Percentiles rank a stretch among this genome's conserved stretches.
Evolutionary conservation across 2,113 vertebrate species (phyloP).

Genomic region (Misgurnus anguillicaudatus): DNA sequence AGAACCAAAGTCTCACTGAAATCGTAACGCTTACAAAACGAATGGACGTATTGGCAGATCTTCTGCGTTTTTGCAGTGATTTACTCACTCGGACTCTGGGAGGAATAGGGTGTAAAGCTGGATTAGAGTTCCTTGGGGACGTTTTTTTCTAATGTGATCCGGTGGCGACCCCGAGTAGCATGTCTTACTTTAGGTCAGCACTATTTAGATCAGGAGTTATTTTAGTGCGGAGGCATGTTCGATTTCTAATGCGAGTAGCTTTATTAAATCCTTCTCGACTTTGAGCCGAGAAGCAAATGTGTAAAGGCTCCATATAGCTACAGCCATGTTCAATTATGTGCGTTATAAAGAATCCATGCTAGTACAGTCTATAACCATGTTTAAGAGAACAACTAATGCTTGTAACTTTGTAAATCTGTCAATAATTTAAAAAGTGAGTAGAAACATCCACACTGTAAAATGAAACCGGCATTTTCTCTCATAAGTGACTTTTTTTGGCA

Average conservation of each 20-base stretch:
- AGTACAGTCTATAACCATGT: constrained; percentile 1
- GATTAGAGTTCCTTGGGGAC: constrained; percentile 10
- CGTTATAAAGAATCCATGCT: neutral
- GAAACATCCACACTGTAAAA: constrained; percentile 1
- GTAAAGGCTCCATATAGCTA: no score
- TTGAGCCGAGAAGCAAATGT: constrained; percentile 39
- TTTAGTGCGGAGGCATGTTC: constrained; percentile 45
- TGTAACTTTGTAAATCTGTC: neutral
- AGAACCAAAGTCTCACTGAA: neutral
- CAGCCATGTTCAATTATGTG: constrained; percentile 59
- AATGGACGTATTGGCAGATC: neutral
- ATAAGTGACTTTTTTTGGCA: neutral
- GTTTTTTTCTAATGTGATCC: constrained; percentile 7
- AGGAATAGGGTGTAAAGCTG: constrained; percentile 32
- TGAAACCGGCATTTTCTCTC: neutral
- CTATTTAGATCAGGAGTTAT: constrained; percentile 53
- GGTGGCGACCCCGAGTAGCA: constrained; percentile 3
- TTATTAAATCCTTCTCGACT: constrained; percentile 56
- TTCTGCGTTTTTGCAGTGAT: neutral
- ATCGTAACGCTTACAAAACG: neutral
- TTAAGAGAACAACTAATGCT: neutral
- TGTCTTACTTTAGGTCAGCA: constrained; percentile 24
- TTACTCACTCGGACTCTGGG: neutral
- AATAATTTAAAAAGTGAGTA: neutral
- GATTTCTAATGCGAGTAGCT: constrained; percentile 33